Percentiles rank a stretch among this genome's conserved stretches.
phyloP scores from a whole-genome alignment of 2,888 invertebrate genomes.

The Lycophotia porphyrea region DNA sequence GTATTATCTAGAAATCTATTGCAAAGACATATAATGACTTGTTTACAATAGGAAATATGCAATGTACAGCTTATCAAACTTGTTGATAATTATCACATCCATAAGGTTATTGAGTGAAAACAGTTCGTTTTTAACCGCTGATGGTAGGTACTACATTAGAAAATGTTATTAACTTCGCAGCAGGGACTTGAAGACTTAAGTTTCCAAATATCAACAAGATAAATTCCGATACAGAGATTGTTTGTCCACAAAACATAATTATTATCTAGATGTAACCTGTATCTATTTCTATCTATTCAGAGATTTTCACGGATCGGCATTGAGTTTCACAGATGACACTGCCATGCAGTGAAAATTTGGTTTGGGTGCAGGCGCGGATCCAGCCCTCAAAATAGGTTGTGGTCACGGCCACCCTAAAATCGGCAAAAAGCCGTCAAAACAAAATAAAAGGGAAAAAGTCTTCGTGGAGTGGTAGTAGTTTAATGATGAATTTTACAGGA shows the following conservation, averaged over 20 bases:
- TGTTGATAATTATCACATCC: slow-evolving; percentile 1
- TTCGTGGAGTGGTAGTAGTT: no score
- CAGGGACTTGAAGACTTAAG: background rate
- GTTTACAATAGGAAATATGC: slow-evolving; percentile 19
- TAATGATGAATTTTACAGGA: no score
- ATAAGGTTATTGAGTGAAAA: slow-evolving; percentile 29
- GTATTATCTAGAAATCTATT: background rate
- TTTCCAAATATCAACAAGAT: background rate
- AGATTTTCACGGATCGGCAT: background rate
- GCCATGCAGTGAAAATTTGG: background rate
- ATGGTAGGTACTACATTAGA: background rate
- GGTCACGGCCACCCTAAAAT: no score
- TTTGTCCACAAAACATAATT: background rate
- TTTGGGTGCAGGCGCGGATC: no score
- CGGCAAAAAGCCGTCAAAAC: no score
- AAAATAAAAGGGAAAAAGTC: no score
- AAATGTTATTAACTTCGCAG: slow-evolving; percentile 1
- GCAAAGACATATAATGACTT: slow-evolving; percentile 15
- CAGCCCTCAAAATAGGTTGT: no score
- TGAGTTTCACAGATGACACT: background rate
- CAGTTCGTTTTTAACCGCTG: slow-evolving; percentile 7
- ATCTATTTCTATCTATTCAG: background rate
- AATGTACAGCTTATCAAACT: slow-evolving; percentile 23
- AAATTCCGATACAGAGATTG: background rate
- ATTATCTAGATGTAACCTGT: background rate